A percentile compares a stretch with the other conserved stretches of the same genome.
phyloP scores from a whole-genome alignment of 2,888 invertebrate genomes.

The Meteorus cinctellus region DNA sequence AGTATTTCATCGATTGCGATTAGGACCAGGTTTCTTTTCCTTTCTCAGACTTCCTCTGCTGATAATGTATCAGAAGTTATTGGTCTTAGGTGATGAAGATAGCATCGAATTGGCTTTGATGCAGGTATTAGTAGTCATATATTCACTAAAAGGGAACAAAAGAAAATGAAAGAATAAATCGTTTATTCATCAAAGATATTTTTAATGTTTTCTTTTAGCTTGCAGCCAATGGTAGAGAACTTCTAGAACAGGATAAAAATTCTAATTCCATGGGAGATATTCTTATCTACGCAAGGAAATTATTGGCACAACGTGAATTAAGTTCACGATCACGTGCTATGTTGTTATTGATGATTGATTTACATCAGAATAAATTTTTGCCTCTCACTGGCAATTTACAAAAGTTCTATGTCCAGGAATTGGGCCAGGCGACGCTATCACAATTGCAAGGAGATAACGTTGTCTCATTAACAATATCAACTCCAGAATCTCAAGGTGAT shows the following conservation, averaged over 20 bases:
- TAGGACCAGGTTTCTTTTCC: slow-evolving; percentile 57
- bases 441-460: slow-evolving; percentile 7
- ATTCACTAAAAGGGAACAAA: neutral
- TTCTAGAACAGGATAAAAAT: slow-evolving; percentile 52
- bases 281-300: slow-evolving; percentile 64
- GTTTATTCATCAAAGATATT: slow-evolving; percentile 16
- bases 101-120: slow-evolving; percentile 71
- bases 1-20: slow-evolving; percentile 66
- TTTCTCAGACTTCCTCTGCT: slow-evolving; percentile 66
- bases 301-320: slow-evolving; percentile 66
- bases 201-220: slow-evolving; percentile 61
- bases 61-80: slow-evolving; percentile 69
- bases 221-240: slow-evolving; percentile 67
- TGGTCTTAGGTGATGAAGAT: slow-evolving; percentile 67
- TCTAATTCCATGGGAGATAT: slow-evolving; percentile 64
- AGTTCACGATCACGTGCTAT: slow-evolving; percentile 68
- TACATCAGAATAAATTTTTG: slow-evolving; percentile 68
- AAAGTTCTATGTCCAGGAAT: slow-evolving; percentile 65
- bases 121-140: slow-evolving; percentile 63
- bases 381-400: slow-evolving; percentile 67
- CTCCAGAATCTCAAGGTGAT: slow-evolving; percentile 6
- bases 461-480: slow-evolving; percentile 8
- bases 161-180: neutral
- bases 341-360: slow-evolving; percentile 72
- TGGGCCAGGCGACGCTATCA: slow-evolving; percentile 22